Conservation (phyloP, 2,797 vertebrate species). For the Neoniphon sammara region DNA sequence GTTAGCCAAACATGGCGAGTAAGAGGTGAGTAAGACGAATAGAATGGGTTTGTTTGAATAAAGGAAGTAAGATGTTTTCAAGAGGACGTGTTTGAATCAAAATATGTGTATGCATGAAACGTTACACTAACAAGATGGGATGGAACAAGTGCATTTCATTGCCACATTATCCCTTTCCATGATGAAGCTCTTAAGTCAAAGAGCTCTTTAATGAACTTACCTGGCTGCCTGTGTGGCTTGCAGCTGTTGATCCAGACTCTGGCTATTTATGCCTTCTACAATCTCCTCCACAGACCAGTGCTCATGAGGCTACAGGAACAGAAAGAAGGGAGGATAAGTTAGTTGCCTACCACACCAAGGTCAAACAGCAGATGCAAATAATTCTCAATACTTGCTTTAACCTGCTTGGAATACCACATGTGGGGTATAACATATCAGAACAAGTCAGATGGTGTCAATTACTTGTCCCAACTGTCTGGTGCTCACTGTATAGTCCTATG, state of each 20-base stretch:
- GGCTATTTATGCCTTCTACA: slow-evolving; percentile 85
- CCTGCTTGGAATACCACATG: not conserved
- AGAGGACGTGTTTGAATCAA: too few species aligned
- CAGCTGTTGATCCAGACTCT: slow-evolving; percentile 84
- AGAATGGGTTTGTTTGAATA: too few species aligned
- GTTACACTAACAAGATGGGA: not conserved
- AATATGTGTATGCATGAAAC: not conserved
- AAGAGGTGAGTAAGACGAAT: too few species aligned
- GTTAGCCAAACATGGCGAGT: too few species aligned
- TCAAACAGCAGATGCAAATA: slow-evolving; percentile 17
- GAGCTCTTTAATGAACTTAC: slow-evolving; percentile 70
- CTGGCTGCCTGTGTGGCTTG: slow-evolving; percentile 93
- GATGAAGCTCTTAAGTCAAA: not conserved
- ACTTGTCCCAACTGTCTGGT: too few species aligned
- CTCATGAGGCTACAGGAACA: slow-evolving; percentile 74
- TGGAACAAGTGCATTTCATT: not conserved
- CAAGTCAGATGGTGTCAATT: too few species aligned
- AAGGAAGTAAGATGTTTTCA: too few species aligned
- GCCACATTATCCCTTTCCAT: not conserved
- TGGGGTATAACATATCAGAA: too few species aligned
- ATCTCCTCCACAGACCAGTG: slow-evolving; percentile 94
- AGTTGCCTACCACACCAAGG: not conserved
- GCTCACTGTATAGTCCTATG: too few species aligned
- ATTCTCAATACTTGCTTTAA: not conserved
- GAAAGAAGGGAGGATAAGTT: slow-evolving; percentile 33